Percentiles rank a stretch among this genome's conserved stretches.
These are phyloP conservation scores for Drosophila mojavensis DNA, from an alignment of 1,140 invertebrate genomes.

Conservation along the genomic window DNA sequence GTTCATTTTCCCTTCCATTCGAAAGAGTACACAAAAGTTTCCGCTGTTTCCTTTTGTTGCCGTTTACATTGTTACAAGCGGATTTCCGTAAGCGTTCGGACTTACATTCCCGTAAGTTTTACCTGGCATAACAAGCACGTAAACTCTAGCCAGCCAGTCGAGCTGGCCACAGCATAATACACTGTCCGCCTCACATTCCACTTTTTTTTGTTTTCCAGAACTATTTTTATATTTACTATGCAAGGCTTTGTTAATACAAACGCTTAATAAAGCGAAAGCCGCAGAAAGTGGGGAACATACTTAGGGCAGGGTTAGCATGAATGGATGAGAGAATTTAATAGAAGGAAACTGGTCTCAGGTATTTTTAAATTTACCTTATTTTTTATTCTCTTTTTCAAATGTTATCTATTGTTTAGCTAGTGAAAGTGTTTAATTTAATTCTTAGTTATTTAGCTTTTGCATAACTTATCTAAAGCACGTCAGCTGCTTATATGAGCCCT, in stretches of 20 bases:
- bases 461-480: neutral
- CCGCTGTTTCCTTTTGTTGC: neutral
- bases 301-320: neutral
- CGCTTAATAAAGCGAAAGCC: slow-evolving; percentile 22
- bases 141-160: no score
- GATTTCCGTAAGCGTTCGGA: slow-evolving; percentile 23
- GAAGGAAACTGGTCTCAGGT: no score
- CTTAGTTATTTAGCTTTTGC: neutral
- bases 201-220: neutral
- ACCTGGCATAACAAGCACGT: slow-evolving; percentile 10
- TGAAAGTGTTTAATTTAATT: no score
- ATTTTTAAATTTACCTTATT: no score
- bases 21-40: neutral
- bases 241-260: slow-evolving; percentile 19
- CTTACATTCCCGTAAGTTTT: slow-evolving; percentile 21
- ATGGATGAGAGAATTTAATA: neutral
- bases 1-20: slow-evolving; percentile 8
- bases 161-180: slow-evolving; percentile 19
- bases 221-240: slow-evolving; percentile 9
- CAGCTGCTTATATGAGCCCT: neutral
- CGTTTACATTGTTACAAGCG: slow-evolving; percentile 13
- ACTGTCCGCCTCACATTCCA: slow-evolving; percentile 1
- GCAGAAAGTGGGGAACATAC: neutral
- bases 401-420: no score
- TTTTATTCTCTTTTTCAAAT: no score